A percentile compares a stretch with the other conserved stretches of the same genome.
Conservation (phyloP, 2,797 vertebrate genomes). For the Pseudochaenichthys georgianus region DNA sequence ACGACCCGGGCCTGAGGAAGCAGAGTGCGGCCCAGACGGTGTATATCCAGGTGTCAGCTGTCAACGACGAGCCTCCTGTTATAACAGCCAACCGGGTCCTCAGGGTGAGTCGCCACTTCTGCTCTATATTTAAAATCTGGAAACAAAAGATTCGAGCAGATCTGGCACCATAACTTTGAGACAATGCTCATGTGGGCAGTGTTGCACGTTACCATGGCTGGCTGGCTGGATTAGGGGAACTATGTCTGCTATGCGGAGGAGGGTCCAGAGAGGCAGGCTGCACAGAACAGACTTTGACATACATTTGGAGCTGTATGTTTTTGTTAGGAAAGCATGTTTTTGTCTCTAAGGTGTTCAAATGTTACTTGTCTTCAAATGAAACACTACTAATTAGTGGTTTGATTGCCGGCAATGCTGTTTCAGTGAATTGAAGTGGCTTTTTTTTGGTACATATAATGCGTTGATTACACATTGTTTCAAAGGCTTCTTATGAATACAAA, state of each 20-base stretch:
- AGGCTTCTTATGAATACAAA: slow-evolving; percentile 32
- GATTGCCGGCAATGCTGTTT: not conserved
- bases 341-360: slow-evolving; percentile 7
- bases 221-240: slow-evolving; percentile 49
- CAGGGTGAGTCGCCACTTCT: slow-evolving; percentile 84
- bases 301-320: slow-evolving; percentile 26
- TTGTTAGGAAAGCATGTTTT: slow-evolving; percentile 22
- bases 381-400: not conserved
- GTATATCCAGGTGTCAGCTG: slow-evolving; percentile 86
- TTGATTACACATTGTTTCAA: slow-evolving; percentile 13
- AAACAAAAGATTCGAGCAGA: slow-evolving; percentile 8
- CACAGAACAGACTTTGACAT: slow-evolving; percentile 36
- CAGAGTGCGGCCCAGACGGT: slow-evolving; percentile 86
- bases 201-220: slow-evolving; percentile 58
- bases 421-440: not conserved
- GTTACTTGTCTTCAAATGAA: not conserved
- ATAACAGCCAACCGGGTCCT: slow-evolving; percentile 90
- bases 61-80: slow-evolving; percentile 92
- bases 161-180: slow-evolving; percentile 65
- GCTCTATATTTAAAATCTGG: slow-evolving; percentile 74
- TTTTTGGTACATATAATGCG: not conserved
- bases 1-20: slow-evolving; percentile 88
- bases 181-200: slow-evolving; percentile 62
- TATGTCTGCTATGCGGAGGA: slow-evolving; percentile 75
- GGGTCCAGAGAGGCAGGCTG: slow-evolving; percentile 43